Evolutionary conservation across 2,888 invertebrate genomes (phyloP).

Genomic region (Oligia fasciuncula): DNA sequence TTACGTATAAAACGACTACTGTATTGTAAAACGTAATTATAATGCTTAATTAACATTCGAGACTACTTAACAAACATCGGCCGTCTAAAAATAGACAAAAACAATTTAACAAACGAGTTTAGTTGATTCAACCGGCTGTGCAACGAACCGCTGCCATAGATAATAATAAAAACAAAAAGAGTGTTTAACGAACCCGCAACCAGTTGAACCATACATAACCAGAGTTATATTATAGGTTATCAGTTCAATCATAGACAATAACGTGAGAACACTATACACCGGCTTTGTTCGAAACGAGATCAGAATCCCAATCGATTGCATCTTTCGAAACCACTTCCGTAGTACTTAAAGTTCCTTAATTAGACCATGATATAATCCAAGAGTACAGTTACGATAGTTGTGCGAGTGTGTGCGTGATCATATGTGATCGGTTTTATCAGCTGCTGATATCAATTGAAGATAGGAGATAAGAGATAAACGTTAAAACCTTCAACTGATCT

Average conservation of each 20-base stretch:
- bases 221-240: slow-evolving; percentile 63
- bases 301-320: slow-evolving; percentile 37
- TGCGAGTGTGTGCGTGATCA: slow-evolving; percentile 24
- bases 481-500: slow-evolving; percentile 13
- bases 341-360: slow-evolving; percentile 15
- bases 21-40: not conserved
- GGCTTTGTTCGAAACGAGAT: slow-evolving; percentile 24
- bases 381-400: not conserved
- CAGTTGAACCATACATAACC: slow-evolving; percentile 37
- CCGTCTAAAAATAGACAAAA: slow-evolving; percentile 34
- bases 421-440: slow-evolving; percentile 31
- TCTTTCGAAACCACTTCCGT: slow-evolving; percentile 39
- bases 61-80: slow-evolving; percentile 21
- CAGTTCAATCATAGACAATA: slow-evolving; percentile 49
- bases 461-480: slow-evolving; percentile 37
- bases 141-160: slow-evolving; percentile 42
- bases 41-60: not conserved
- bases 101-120: slow-evolving; percentile 43
- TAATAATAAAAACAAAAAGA: slow-evolving; percentile 45
- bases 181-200: slow-evolving; percentile 51
- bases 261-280: slow-evolving; percentile 41
- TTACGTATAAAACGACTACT: not conserved
- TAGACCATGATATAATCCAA: slow-evolving; percentile 34
- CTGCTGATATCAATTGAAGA: slow-evolving; percentile 41
- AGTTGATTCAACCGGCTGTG: slow-evolving; percentile 30